These are phyloP conservation scores for Archilochus colubris DNA, from an alignment of 2,113 vertebrate genomes.

Conservation along the genomic window DNA sequence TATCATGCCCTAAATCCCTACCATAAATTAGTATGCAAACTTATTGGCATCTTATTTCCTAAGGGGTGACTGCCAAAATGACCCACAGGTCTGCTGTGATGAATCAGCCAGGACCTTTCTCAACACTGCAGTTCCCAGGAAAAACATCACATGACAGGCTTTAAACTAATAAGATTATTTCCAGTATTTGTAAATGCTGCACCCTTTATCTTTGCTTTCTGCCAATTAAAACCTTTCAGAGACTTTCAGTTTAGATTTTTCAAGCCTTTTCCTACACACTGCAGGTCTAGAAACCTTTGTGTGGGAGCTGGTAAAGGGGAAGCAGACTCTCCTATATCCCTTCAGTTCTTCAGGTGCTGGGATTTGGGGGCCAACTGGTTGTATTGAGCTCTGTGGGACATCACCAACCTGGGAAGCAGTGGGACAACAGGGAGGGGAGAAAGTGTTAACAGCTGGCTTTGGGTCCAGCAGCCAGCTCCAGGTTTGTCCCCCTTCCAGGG, in stretches of 20 bases:
- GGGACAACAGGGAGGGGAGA: neutral
- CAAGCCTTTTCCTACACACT: neutral
- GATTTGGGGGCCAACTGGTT: neutral
- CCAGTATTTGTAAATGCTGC: neutral
- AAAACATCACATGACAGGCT: neutral
- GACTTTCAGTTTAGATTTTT: neutral
- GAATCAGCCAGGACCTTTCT: neutral
- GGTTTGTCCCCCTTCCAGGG: neutral
- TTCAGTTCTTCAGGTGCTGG: neutral
- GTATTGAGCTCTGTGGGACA: neutral
- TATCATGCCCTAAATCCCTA: neutral
- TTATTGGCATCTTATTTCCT: neutral
- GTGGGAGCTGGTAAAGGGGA: neutral
- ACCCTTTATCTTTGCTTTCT: neutral
- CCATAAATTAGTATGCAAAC: neutral
- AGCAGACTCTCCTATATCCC: neutral
- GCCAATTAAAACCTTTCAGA: neutral
- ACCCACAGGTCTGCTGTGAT: rapidly evolving
- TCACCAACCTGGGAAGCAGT: neutral
- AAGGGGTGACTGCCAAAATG: neutral
- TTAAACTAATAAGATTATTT: neutral
- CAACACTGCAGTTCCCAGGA: neutral
- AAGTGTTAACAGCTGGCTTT: neutral
- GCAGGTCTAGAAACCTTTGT: neutral
- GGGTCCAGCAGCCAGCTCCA: neutral